These are phyloP conservation scores for Arrhamphus sclerolepis DNA, from an alignment of 2,797 vertebrate species.

Conservation along the genomic window DNA sequence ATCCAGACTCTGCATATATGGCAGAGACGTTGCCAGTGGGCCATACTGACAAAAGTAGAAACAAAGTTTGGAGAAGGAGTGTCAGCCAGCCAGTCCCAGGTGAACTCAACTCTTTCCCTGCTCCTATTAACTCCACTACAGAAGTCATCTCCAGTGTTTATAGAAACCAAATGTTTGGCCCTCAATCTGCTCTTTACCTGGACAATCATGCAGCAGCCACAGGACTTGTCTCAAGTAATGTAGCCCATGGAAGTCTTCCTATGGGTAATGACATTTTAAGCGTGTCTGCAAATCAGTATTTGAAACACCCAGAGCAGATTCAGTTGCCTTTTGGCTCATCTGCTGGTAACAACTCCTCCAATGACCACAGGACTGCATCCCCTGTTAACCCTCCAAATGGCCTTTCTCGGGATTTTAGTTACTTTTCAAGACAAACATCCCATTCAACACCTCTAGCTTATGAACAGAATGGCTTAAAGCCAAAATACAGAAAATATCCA, in stretches of 20 bases:
- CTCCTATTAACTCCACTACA: slow-evolving; percentile 13
- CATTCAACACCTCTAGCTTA: neutral
- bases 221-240: slow-evolving; percentile 13
- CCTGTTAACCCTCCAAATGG: neutral
- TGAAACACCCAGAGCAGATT: slow-evolving; percentile 4
- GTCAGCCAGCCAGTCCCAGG: slow-evolving; percentile 29
- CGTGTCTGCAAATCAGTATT: slow-evolving; percentile 3
- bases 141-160: slow-evolving; percentile 15
- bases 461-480: slow-evolving; percentile 9
- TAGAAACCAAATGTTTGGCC: slow-evolving; percentile 15
- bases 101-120: slow-evolving; percentile 14
- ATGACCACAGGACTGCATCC: neutral
- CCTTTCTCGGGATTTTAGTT: slow-evolving; percentile 13
- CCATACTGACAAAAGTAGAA: slow-evolving; percentile 11
- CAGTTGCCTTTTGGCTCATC: slow-evolving; percentile 3
- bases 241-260: slow-evolving; percentile 1
- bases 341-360: slow-evolving; percentile 7
- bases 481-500: slow-evolving; percentile 8
- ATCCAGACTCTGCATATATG: slow-evolving; percentile 10
- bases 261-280: neutral
- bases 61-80: slow-evolving; percentile 22
- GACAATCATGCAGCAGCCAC: slow-evolving; percentile 5
- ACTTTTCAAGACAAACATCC: slow-evolving; percentile 15
- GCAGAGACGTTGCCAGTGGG: neutral
- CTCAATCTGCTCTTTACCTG: neutral